A percentile compares a stretch with the other conserved stretches of the same genome.
phyloP scores from a whole-genome alignment of 2,113 vertebrate species.

The Nipponia nippon region DNA sequence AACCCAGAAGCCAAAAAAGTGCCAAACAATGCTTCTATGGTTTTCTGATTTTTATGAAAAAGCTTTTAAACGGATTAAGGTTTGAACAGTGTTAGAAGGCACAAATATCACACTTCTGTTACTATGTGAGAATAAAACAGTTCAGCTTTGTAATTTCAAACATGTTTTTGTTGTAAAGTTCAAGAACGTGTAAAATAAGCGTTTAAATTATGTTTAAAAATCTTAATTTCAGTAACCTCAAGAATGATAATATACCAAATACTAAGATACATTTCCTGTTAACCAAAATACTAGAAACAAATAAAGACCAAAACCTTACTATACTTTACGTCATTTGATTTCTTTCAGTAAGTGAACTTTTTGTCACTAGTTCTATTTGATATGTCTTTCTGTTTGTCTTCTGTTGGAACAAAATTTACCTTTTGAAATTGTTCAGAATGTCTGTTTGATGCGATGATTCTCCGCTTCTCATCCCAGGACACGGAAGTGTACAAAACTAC shows the following conservation, averaged over 20 bases:
- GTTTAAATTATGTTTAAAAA: neutral
- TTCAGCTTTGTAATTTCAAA: neutral
- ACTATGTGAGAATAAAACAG: neutral
- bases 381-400: neutral
- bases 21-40: neutral
- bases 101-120: neutral
- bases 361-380: neutral
- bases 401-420: neutral
- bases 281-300: neutral
- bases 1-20: neutral
- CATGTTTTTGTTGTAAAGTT: neutral
- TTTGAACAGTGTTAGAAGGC: neutral
- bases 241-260: neutral
- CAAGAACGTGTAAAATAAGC: neutral
- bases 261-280: neutral
- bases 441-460: constrained; percentile 32
- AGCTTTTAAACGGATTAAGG: neutral
- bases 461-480: constrained; percentile 76
- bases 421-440: neutral
- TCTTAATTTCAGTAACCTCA: neutral
- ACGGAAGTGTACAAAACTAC: constrained; percentile 91
- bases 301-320: neutral
- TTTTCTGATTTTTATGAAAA: neutral
- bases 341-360: neutral
- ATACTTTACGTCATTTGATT: neutral